These are phyloP conservation scores for Coracopsis vasa DNA, from an alignment of 2,113 vertebrate genomes.

Conservation along the genomic window DNA sequence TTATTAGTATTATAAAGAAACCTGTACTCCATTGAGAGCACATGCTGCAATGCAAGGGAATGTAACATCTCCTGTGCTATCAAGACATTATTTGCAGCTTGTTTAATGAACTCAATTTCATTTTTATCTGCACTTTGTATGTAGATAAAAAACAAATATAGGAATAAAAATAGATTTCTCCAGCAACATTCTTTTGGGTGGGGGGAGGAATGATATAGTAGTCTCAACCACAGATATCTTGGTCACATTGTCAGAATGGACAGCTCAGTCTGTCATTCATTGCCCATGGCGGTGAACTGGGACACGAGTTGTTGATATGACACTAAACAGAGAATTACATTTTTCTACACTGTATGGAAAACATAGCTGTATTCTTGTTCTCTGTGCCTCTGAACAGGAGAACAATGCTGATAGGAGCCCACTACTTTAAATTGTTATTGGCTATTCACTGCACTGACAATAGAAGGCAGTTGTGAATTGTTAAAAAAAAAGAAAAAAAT, in stretches of 20 bases:
- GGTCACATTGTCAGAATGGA: constrained; percentile 49
- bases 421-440: background rate
- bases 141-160: constrained; percentile 66
- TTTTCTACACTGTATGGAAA: constrained; percentile 54
- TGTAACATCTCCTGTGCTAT: constrained; percentile 32
- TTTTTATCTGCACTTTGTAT: constrained; percentile 61
- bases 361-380: constrained; percentile 51
- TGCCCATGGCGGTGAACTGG: constrained; percentile 8
- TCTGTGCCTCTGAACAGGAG: constrained; percentile 48
- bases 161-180: constrained; percentile 28
- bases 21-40: constrained; percentile 15
- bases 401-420: constrained; percentile 65
- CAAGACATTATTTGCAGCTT: constrained; percentile 51
- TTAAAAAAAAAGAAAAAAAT: background rate
- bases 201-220: background rate
- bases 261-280: constrained; percentile 58
- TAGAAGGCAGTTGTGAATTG: constrained; percentile 44
- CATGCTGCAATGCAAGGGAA: background rate
- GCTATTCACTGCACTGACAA: constrained; percentile 52
- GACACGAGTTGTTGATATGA: constrained; percentile 56
- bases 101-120: constrained; percentile 66
- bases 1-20: constrained; percentile 64
- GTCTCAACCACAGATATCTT: constrained; percentile 34
- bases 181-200: background rate
- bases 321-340: constrained; percentile 65